Percentiles rank a stretch among this genome's conserved stretches.
phyloP scores from a whole-genome alignment of 2,888 invertebrate genomes.

The Andrena chrysosceles region DNA sequence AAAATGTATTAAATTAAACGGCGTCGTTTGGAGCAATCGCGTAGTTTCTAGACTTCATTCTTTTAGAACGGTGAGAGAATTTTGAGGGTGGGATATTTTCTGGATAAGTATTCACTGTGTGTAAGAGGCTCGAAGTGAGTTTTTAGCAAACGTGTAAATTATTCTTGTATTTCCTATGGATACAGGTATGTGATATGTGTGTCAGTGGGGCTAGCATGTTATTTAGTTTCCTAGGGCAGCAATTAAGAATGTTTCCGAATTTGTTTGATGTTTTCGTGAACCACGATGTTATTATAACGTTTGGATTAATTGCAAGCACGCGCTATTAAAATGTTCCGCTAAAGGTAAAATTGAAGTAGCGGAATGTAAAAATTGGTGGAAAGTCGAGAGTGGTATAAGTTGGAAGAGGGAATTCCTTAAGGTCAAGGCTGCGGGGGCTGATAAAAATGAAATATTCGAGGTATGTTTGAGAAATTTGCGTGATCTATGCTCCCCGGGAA shows the following conservation, averaged over 20 bases:
- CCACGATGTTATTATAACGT: too few species aligned
- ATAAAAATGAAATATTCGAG: slow-evolving; percentile 2
- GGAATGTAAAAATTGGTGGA: not conserved
- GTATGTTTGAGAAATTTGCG: not conserved
- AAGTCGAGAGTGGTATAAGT: not conserved
- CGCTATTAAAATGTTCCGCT: slow-evolving; percentile 41
- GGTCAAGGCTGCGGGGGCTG: not conserved
- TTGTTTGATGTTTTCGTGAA: too few species aligned
- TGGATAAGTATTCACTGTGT: too few species aligned
- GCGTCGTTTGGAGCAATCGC: not conserved
- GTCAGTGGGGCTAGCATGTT: too few species aligned
- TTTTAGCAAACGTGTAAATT: too few species aligned
- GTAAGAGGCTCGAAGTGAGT: too few species aligned
- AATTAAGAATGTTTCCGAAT: too few species aligned
- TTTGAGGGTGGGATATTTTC: not conserved
- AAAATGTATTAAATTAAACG: not conserved
- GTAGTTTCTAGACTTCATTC: not conserved
- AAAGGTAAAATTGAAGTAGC: not conserved
- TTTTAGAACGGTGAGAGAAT: too few species aligned
- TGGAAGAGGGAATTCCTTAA: not conserved
- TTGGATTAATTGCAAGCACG: not conserved
- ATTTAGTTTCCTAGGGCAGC: too few species aligned
- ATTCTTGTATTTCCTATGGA: too few species aligned
- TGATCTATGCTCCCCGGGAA: not conserved
- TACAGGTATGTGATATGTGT: too few species aligned